A percentile compares a stretch with the other conserved stretches of the same genome.
phyloP scores from a whole-genome alignment of 2,113 vertebrate genomes.

The Pampusana beccarii region DNA sequence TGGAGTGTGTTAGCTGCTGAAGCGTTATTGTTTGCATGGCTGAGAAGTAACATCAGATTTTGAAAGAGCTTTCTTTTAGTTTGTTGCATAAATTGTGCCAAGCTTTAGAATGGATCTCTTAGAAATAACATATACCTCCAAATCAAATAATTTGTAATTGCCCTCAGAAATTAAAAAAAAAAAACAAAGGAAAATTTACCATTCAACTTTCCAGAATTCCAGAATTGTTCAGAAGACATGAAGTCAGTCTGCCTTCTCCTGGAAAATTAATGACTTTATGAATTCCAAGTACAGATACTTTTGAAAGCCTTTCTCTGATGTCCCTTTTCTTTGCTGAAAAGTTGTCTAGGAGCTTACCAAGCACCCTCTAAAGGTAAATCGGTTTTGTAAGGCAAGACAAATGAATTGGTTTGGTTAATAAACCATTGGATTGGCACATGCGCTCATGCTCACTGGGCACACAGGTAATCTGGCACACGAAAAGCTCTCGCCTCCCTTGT shows the following conservation, averaged over 20 bases:
- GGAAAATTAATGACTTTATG: neutral
- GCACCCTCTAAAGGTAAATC: neutral
- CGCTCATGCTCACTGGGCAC: fast-evolving
- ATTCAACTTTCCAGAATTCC: neutral
- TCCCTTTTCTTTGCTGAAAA: neutral
- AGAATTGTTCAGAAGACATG: neutral
- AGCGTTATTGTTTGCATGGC: neutral
- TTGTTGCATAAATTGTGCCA: neutral
- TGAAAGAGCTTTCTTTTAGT: neutral
- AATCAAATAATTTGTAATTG: neutral
- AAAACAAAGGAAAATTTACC: neutral
- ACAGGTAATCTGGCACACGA: neutral
- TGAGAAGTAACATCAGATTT: neutral
- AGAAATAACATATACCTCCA: neutral
- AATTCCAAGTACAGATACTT: neutral
- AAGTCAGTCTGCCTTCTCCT: neutral
- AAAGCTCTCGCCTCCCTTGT: neutral
- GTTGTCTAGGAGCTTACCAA: neutral
- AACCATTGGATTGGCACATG: neutral
- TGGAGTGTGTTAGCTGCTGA: neutral
- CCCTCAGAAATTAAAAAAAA: neutral
- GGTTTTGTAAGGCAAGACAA: neutral
- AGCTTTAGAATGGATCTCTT: neutral
- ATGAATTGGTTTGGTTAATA: neutral
- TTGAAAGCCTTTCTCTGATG: neutral